phyloP scores from a whole-genome alignment of 2,113 vertebrate species.

The Ascaphus truei region DNA sequence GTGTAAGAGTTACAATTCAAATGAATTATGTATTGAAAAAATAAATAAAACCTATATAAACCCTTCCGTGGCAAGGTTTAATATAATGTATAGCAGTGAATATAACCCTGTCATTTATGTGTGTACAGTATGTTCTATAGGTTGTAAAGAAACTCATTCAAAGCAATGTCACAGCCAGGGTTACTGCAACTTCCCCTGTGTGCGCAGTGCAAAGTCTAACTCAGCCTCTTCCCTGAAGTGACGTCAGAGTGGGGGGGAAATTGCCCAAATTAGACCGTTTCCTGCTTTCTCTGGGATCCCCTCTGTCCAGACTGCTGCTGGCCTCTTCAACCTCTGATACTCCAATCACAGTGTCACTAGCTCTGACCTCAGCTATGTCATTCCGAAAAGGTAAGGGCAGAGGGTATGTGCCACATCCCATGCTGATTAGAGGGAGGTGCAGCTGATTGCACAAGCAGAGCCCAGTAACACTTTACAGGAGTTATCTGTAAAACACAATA shows the following conservation, averaged over 20 bases:
- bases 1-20: too few relatives aligned
- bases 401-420: not conserved
- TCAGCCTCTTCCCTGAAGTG: slow-evolving; percentile 47
- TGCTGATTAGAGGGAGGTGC: not conserved
- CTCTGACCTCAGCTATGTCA: slow-evolving; percentile 39
- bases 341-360: not conserved
- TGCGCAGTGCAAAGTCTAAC: slow-evolving; percentile 35
- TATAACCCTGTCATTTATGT: too few relatives aligned
- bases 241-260: slow-evolving; percentile 37
- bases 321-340: not conserved
- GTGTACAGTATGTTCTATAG: too few relatives aligned
- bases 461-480: too few relatives aligned
- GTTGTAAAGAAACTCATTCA: too few relatives aligned
- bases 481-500: too few relatives aligned
- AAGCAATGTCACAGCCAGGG: too few relatives aligned
- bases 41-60: too few relatives aligned
- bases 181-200: not conserved
- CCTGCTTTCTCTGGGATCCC: slow-evolving; percentile 36
- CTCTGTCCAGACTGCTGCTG: not conserved
- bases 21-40: too few relatives aligned
- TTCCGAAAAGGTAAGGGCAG: slow-evolving; percentile 47
- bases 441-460: not conserved
- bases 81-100: too few relatives aligned
- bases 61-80: too few relatives aligned
- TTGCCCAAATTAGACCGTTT: slow-evolving; percentile 51